Evolutionary conservation across 2,113 vertebrate species (phyloP).

Genomic region (Oncorhynchus mykiss): DNA sequence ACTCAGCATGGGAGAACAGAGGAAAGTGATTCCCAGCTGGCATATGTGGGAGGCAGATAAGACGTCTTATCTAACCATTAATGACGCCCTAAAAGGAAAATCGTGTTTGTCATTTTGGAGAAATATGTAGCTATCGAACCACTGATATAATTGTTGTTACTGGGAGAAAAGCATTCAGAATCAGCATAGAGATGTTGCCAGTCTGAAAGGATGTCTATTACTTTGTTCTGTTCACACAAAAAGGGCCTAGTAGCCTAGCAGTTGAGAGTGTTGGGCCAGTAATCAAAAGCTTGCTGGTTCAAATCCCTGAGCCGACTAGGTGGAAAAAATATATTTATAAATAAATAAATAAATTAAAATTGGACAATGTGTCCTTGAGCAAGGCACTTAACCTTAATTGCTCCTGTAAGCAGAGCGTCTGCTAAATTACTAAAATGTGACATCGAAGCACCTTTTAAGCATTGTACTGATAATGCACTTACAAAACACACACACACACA

Average conservation of each 20-base stretch:
- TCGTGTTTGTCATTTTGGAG: background rate
- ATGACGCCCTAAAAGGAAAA: slow-evolving; percentile 1
- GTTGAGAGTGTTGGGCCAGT: too few relatives aligned
- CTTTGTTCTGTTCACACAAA: background rate
- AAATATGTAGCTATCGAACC: background rate
- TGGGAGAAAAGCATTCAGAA: background rate
- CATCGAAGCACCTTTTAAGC: background rate
- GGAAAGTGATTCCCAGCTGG: too few relatives aligned
- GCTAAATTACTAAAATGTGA: too few relatives aligned
- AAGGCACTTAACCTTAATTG: too few relatives aligned
- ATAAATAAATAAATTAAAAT: too few relatives aligned
- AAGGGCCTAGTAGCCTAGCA: too few relatives aligned
- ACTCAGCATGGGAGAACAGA: too few relatives aligned
- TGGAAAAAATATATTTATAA: too few relatives aligned
- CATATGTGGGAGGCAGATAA: slow-evolving; percentile 5
- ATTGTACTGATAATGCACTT: background rate
- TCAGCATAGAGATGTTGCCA: background rate
- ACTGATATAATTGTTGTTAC: background rate
- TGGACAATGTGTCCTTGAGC: too few relatives aligned
- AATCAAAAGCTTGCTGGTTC: too few relatives aligned
- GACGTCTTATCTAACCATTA: slow-evolving; percentile 5
- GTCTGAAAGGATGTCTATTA: background rate
- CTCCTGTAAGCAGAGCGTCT: too few relatives aligned
- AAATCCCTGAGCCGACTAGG: too few relatives aligned
- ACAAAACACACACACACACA: background rate